These are phyloP conservation scores for Drosophila recens DNA, from an alignment of 2,888 invertebrate genomes.

Conservation along the genomic window DNA sequence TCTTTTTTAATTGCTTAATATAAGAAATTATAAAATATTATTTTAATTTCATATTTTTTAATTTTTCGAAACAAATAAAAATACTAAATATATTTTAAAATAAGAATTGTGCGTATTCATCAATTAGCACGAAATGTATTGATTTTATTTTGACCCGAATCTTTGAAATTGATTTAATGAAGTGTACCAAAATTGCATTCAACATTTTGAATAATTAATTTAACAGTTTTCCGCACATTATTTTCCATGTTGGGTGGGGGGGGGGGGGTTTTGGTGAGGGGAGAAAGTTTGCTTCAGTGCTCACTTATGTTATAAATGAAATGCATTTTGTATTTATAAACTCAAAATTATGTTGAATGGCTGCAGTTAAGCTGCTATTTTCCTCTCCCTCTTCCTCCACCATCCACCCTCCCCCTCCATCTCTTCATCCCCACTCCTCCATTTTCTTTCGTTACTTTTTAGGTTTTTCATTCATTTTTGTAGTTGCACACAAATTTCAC, in stretches of 20 bases:
- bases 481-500: slow-evolving; percentile 1
- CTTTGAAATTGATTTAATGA: neutral
- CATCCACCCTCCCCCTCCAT: neutral
- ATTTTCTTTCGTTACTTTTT: neutral
- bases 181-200: neutral
- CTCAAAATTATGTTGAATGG: neutral
- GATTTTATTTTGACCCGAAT: neutral
- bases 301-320: neutral
- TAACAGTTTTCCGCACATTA: neutral
- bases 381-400: too few species aligned
- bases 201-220: neutral
- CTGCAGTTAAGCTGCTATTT: neutral
- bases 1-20: too few species aligned
- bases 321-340: slow-evolving; percentile 4
- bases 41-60: too few species aligned
- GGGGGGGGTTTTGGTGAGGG: neutral
- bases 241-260: neutral
- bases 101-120: too few species aligned
- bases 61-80: too few species aligned
- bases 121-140: neutral
- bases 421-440: neutral
- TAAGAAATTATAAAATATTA: too few species aligned
- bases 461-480: slow-evolving; percentile 4
- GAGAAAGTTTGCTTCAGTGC: neutral
- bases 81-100: too few species aligned